Conservation (phyloP, 2,888 invertebrate genomes). For the Epistrophella euchroma region DNA sequence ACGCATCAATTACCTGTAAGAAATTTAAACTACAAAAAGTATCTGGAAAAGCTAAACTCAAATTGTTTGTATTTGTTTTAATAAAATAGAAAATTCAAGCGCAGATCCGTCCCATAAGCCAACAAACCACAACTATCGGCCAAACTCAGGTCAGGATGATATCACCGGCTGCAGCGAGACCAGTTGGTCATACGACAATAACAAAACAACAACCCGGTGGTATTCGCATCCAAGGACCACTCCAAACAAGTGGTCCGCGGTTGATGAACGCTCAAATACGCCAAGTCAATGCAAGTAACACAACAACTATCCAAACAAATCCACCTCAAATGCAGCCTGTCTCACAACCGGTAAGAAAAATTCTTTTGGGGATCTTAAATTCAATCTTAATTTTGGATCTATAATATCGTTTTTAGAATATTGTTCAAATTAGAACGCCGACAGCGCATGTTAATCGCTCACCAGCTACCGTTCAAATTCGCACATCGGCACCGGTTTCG, state of each 20-base stretch:
- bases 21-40: background rate
- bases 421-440: slow-evolving; percentile 83
- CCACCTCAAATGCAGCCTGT: slow-evolving; percentile 81
- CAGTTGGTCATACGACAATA: slow-evolving; percentile 84
- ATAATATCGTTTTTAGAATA: slow-evolving; percentile 78
- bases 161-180: slow-evolving; percentile 83
- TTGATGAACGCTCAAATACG: slow-evolving; percentile 81
- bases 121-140: slow-evolving; percentile 85
- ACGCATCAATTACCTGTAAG: slow-evolving; percentile 83
- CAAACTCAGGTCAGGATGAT: slow-evolving; percentile 87
- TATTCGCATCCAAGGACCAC: slow-evolving; percentile 81
- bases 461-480: slow-evolving; percentile 82
- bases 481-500: slow-evolving; percentile 79
- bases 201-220: slow-evolving; percentile 83
- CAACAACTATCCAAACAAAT: slow-evolving; percentile 79
- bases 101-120: slow-evolving; percentile 85
- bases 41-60: background rate
- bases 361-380: slow-evolving; percentile 50
- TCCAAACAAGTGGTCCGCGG: slow-evolving; percentile 80
- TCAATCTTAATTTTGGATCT: background rate
- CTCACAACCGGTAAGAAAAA: slow-evolving; percentile 81
- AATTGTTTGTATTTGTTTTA: slow-evolving; percentile 24
- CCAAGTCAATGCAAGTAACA: slow-evolving; percentile 78
- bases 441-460: slow-evolving; percentile 78
- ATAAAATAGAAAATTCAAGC: slow-evolving; percentile 83